Evolutionary conservation across 2,888 invertebrate species (phyloP).

Genomic region (Sycophila texana): DNA sequence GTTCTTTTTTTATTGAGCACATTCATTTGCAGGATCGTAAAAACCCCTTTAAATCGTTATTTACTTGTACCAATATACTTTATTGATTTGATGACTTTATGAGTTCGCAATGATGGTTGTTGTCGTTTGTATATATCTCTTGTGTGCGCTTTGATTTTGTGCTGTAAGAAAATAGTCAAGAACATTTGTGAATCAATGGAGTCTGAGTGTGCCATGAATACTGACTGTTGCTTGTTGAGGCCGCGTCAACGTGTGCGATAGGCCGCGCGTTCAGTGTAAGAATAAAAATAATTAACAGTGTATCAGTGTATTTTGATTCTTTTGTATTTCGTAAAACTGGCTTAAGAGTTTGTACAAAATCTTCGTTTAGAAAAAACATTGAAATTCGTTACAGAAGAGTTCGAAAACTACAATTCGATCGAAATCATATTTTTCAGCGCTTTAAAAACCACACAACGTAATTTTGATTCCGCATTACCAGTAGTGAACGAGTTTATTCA

Average conservation of each 20-base stretch:
- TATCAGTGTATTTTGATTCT: constrained; percentile 14
- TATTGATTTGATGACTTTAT: constrained; percentile 11
- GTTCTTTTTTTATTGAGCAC: constrained; percentile 73
- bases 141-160: constrained; percentile 22
- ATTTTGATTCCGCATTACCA: constrained; percentile 24
- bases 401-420: constrained; percentile 14
- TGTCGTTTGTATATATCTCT: neutral
- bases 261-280: neutral
- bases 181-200: constrained; percentile 33
- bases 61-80: constrained; percentile 34
- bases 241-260: neutral
- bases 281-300: constrained; percentile 27
- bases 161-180: constrained; percentile 46
- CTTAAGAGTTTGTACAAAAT: constrained; percentile 42
- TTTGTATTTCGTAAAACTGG: constrained; percentile 36
- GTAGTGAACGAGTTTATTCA: neutral
- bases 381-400: constrained; percentile 11
- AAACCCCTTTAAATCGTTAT: constrained; percentile 47
- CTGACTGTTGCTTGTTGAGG: constrained; percentile 18
- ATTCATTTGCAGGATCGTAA: constrained; percentile 72
- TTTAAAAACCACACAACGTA: constrained; percentile 10
- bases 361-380: constrained; percentile 18
- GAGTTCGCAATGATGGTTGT: constrained; percentile 13
- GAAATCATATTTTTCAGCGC: constrained; percentile 5
- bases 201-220: constrained; percentile 21